phyloP scores from a whole-genome alignment of 2,113 vertebrate genomes.

The Oncorhynchus kisutch region DNA sequence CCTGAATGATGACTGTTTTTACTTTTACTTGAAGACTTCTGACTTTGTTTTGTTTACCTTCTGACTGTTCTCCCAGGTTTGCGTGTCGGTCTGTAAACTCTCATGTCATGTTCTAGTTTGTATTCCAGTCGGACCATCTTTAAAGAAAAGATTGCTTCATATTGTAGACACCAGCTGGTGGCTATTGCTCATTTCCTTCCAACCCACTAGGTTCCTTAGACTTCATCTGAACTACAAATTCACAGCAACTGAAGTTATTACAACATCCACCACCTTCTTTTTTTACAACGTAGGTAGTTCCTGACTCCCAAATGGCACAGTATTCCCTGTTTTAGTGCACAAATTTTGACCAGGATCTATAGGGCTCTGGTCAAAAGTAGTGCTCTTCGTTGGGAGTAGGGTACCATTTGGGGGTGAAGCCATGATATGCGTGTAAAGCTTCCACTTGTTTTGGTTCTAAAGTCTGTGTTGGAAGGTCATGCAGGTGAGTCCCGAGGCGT shows the following conservation, averaged over 20 bases:
- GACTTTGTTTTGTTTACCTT: too few species aligned
- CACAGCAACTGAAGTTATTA: too few species aligned
- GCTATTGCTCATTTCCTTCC: too few species aligned
- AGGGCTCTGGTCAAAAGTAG: neutral
- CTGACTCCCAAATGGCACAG: neutral
- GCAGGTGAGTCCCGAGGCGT: slow-evolving; percentile 4
- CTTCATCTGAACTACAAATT: too few species aligned
- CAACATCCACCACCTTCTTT: too few species aligned
- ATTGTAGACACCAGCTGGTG: neutral
- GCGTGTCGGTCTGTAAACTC: neutral
- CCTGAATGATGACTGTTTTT: too few species aligned
- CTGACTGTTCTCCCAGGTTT: neutral
- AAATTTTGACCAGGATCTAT: too few species aligned
- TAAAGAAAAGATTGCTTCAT: neutral
- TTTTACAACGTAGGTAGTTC: too few species aligned
- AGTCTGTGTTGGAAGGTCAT: slow-evolving; percentile 6
- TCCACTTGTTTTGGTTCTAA: neutral
- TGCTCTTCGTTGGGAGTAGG: neutral
- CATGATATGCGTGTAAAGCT: neutral
- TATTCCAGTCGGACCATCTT: neutral
- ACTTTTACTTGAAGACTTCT: too few species aligned
- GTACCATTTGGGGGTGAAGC: too few species aligned
- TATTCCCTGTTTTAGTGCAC: too few species aligned
- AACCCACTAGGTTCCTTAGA: too few species aligned
- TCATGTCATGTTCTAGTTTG: neutral